Percentiles rank a stretch among this genome's conserved stretches.
phyloP scores from a whole-genome alignment of 2,113 vertebrate genomes.

The Vulpes lagopus region DNA sequence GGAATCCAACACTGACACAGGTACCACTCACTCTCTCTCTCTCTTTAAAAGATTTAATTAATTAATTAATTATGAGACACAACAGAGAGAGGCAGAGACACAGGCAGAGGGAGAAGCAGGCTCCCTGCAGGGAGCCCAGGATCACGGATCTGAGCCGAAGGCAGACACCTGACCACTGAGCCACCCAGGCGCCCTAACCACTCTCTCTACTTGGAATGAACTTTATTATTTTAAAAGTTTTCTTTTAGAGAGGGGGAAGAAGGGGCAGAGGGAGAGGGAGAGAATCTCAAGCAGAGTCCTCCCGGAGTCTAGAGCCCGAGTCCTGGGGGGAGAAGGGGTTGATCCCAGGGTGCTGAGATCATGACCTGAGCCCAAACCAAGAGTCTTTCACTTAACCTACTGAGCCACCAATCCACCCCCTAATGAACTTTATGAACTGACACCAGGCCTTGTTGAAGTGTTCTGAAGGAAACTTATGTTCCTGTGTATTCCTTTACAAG shows the following conservation, averaged over 20 bases:
- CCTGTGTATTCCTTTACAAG: background rate
- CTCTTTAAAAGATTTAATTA: too few relatives aligned
- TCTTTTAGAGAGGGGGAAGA: too few relatives aligned
- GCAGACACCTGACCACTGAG: too few relatives aligned
- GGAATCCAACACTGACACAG: background rate
- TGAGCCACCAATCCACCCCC: background rate
- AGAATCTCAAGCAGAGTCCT: background rate
- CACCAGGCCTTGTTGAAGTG: background rate
- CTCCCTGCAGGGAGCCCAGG: too few relatives aligned
- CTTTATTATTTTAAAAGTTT: background rate
- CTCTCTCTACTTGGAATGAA: background rate
- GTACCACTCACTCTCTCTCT: background rate
- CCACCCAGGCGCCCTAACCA: too few relatives aligned
- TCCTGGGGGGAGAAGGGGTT: too few relatives aligned
- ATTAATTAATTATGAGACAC: too few relatives aligned
- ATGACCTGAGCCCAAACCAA: background rate
- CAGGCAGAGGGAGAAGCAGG: too few relatives aligned
- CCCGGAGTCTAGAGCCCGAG: background rate
- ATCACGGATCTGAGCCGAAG: too few relatives aligned
- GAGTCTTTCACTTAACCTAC: background rate
- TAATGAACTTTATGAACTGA: background rate
- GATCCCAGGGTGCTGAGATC: background rate
- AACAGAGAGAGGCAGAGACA: too few relatives aligned
- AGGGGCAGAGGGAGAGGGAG: background rate
- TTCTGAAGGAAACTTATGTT: background rate